Evolutionary conservation across 2,888 invertebrate genomes (phyloP).

Genomic region (Rhabditophanes sp.): DNA sequence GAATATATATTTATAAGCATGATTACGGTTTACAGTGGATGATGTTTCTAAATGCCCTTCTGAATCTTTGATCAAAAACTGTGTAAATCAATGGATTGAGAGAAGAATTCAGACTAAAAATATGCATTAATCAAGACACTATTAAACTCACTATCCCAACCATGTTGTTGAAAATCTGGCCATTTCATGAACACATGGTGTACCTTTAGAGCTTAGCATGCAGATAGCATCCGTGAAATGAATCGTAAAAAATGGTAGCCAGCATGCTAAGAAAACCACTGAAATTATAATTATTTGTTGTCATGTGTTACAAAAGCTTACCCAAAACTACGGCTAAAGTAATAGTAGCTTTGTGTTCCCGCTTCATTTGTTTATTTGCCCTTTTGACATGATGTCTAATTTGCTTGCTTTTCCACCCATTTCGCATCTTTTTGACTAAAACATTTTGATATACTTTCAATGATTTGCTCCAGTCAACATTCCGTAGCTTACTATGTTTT

Average conservation of each 20-base stretch:
- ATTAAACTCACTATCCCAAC: conserved; percentile 62
- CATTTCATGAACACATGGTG: conserved; percentile 27
- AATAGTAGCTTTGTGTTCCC: conserved; percentile 92
- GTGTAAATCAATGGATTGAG: conserved; percentile 41
- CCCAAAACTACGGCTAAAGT: conserved; percentile 93
- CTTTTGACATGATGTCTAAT: conserved; percentile 40
- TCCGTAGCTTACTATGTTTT: neutral
- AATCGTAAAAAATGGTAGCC: conserved; percentile 97
- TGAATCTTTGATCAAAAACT: conserved; percentile 41
- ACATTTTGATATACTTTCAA: conserved; percentile 1
- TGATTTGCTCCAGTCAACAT: conserved; percentile 3
- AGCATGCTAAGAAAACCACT: conserved; percentile 94
- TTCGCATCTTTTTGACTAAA: conserved; percentile 14
- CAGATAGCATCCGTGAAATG: conserved; percentile 92
- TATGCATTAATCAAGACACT: neutral
- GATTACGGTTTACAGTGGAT: conserved; percentile 11
- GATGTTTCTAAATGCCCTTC: conserved; percentile 37
- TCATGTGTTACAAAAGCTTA: conserved; percentile 44
- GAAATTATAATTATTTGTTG: conserved; percentile 9
- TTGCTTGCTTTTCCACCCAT: conserved; percentile 24
- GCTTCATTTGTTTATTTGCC: conserved; percentile 46
- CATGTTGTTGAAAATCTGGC: conserved; percentile 81
- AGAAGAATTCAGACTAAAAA: conserved; percentile 36
- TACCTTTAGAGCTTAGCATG: conserved; percentile 49
- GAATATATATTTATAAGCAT: no score